Percentiles rank a stretch among this genome's conserved stretches.
phyloP scores from a whole-genome alignment of 2,113 vertebrate genomes.

The Pygoscelis adeliae region DNA sequence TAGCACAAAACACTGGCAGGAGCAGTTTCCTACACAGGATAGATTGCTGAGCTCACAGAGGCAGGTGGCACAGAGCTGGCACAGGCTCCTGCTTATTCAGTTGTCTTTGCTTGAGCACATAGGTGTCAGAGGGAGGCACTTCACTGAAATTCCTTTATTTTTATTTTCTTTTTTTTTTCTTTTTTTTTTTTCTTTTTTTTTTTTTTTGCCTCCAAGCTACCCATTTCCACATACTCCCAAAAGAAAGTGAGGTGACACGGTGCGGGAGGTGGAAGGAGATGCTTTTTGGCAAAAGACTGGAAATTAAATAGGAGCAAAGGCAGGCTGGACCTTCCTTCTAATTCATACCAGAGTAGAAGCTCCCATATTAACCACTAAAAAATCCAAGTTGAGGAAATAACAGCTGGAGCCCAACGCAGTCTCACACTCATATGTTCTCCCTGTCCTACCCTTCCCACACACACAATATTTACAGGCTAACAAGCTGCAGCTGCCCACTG shows the following conservation, averaged over 20 bases:
- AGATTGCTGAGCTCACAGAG: neutral
- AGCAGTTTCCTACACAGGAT: neutral
- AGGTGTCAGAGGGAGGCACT: slow-evolving; percentile 18
- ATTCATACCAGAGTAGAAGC: neutral
- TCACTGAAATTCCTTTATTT: neutral
- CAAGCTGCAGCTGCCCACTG: slow-evolving; percentile 11
- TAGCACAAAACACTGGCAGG: neutral
- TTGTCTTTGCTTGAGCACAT: neutral
- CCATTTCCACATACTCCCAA: neutral
- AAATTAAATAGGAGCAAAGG: slow-evolving; percentile 36
- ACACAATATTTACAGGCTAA: slow-evolving; percentile 57
- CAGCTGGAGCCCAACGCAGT: neutral
- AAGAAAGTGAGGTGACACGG: neutral
- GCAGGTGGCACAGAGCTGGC: neutral
- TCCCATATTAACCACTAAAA: neutral
- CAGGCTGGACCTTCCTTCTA: slow-evolving; percentile 9
- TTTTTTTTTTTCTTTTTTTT: neutral
- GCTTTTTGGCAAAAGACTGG: slow-evolving; percentile 43
- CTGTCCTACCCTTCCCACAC: slow-evolving; percentile 29
- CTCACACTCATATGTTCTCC: neutral
- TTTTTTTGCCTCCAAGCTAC: slow-evolving; percentile 23
- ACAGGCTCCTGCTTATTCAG: neutral
- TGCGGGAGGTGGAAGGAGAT: neutral
- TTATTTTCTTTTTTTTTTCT: neutral
- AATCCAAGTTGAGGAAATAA: neutral